Evolutionary conservation across 2,797 vertebrate genomes (phyloP).

Genomic region (Sebastes iracundus): DNA sequence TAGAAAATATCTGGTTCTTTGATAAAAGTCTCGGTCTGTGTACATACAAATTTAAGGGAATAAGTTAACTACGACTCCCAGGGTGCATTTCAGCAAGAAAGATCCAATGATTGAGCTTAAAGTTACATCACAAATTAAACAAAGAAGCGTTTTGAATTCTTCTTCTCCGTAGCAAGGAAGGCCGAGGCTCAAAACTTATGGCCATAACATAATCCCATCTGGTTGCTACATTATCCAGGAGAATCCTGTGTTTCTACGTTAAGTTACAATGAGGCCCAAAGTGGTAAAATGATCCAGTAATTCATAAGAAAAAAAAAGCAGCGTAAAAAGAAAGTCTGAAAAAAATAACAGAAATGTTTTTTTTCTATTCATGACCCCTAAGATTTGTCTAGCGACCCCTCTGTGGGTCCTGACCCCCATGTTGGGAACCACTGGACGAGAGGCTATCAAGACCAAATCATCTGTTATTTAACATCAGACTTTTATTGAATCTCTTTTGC

Average conservation of each 20-base stretch:
- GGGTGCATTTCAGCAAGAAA: background rate
- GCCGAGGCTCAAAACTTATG: background rate
- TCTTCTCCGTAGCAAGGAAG: background rate
- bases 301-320: background rate
- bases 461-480: background rate
- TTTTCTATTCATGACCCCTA: background rate
- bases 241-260: background rate
- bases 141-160: background rate
- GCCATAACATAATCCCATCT: background rate
- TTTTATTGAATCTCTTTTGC: conserved; percentile 14
- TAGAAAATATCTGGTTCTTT: background rate
- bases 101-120: background rate
- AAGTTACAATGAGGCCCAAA: background rate
- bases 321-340: background rate
- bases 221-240: background rate
- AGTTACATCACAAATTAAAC: background rate
- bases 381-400: background rate
- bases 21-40: background rate
- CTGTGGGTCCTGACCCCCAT: background rate
- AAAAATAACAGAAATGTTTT: background rate
- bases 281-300: background rate
- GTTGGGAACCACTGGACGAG: background rate
- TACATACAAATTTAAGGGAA: background rate
- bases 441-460: background rate
- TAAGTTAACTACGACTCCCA: background rate